Evolutionary conservation across 2,797 vertebrate genomes (phyloP).

Genomic region (Oophaga sylvatica): DNA sequence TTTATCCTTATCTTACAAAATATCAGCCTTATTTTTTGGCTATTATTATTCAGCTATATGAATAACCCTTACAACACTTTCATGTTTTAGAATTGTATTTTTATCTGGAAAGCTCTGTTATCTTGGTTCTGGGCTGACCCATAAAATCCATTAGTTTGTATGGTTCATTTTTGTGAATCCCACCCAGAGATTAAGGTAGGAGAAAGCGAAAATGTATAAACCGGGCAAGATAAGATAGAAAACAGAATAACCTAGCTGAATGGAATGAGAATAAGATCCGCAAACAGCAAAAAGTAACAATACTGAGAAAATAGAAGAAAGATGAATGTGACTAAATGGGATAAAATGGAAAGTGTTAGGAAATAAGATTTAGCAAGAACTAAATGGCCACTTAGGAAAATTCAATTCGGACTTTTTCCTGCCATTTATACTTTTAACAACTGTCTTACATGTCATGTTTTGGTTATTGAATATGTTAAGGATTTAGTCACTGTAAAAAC

Average conservation of each 20-base stretch:
- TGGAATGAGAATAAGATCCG: conserved; percentile 1
- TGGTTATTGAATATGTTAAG: background rate
- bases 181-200: background rate
- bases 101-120: background rate
- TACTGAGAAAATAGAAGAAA: conserved; percentile 11
- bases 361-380: background rate
- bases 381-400: conserved; percentile 6
- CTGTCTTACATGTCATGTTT: background rate
- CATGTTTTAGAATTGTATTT: background rate
- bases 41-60: background rate
- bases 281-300: background rate
- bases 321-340: conserved; percentile 1
- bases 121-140: background rate
- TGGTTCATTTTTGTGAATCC: conserved; percentile 4
- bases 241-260: conserved; percentile 19
- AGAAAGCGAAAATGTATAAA: background rate
- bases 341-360: conserved; percentile 6
- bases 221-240: background rate
- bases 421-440: background rate
- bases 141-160: conserved; percentile 18
- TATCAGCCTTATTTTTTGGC: background rate
- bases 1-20: background rate
- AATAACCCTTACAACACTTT: background rate
- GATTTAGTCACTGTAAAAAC: background rate
- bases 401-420: background rate